A percentile compares a stretch with the other conserved stretches of the same genome.
Evolutionary conservation across 2,797 vertebrate genomes (phyloP).

Genomic region (Oryzias dopingdopingensis): DNA sequence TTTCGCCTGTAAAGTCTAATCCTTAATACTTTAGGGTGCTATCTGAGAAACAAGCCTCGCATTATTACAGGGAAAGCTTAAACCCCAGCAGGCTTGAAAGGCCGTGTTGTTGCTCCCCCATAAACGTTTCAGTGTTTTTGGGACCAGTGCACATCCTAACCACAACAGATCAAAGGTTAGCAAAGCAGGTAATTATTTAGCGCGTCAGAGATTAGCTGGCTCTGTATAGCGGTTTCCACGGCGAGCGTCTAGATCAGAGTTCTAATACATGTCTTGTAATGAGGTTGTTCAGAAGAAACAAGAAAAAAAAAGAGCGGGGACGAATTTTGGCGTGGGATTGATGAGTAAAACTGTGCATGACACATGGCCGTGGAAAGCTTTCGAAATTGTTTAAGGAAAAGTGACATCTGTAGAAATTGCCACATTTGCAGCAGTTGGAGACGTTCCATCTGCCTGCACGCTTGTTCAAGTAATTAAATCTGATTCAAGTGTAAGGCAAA

Average conservation of each 20-base stretch:
- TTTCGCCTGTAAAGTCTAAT: conserved; percentile 52
- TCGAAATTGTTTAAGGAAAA: conserved; percentile 72
- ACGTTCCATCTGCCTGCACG: conserved; percentile 55
- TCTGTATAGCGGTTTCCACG: conserved; percentile 25
- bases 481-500: conserved; percentile 50
- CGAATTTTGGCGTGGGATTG: conserved; percentile 44
- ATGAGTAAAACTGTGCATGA: conserved; percentile 67
- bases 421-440: conserved; percentile 54
- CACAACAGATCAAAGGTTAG: conserved; percentile 69
- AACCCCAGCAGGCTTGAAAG: conserved; percentile 57
- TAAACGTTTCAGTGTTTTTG: conserved; percentile 60
- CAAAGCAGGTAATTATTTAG: conserved; percentile 66
- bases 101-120: conserved; percentile 59
- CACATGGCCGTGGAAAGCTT: conserved; percentile 60
- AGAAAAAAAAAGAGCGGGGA: conserved; percentile 12
- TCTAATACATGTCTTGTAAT: conserved; percentile 42
- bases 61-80: conserved; percentile 60
- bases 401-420: conserved; percentile 63
- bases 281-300: conserved; percentile 19
- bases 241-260: conserved; percentile 57
- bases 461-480: conserved; percentile 45
- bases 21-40: conserved; percentile 51
- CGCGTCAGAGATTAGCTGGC: conserved; percentile 61
- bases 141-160: conserved; percentile 45
- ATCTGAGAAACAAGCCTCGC: conserved; percentile 51